phyloP scores from a whole-genome alignment of 2,113 vertebrate genomes.

The Nycticorax nycticorax region DNA sequence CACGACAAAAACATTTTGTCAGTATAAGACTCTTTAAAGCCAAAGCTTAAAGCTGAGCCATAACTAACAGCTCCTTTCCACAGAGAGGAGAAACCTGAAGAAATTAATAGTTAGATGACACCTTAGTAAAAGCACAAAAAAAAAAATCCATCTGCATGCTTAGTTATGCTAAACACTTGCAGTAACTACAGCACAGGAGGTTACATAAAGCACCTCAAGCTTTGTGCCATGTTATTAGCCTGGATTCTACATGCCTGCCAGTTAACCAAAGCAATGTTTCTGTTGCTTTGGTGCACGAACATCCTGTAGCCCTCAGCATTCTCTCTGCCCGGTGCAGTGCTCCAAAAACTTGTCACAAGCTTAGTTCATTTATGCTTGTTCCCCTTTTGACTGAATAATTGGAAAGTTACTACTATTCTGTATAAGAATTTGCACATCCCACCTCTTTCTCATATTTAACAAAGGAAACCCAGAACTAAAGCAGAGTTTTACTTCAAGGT shows the following conservation, averaged over 20 bases:
- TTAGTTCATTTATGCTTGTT: background rate
- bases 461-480: background rate
- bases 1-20: background rate
- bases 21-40: background rate
- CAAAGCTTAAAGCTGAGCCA: background rate
- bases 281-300: background rate
- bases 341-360: background rate
- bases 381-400: background rate
- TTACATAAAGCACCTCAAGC: background rate
- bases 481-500: background rate
- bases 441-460: background rate
- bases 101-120: background rate
- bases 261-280: background rate
- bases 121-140: background rate
- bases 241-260: background rate
- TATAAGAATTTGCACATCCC: background rate
- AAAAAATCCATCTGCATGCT: background rate
- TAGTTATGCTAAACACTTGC: background rate
- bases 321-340: background rate
- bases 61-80: background rate
- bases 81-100: background rate
- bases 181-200: background rate
- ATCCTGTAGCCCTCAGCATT: background rate
- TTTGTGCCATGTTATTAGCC: background rate
- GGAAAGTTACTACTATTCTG: background rate